Conservation (phyloP, 30 jellyfish, hydroid and myxozoan genomes). For the Turritopsis dohrnii region DNA sequence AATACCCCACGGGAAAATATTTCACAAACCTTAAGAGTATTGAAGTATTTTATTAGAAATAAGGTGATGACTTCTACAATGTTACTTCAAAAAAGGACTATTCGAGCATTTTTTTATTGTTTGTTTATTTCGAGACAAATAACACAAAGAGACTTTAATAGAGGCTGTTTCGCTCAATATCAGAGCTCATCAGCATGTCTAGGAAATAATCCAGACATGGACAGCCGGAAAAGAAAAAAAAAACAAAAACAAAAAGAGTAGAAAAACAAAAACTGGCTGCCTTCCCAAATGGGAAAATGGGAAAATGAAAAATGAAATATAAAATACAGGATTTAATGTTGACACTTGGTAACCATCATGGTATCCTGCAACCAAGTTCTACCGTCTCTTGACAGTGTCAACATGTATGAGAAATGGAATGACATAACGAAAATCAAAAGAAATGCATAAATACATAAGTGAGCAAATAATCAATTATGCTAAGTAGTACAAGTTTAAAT, state of each 20-base stretch:
- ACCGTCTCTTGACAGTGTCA: neutral
- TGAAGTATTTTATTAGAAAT: no score
- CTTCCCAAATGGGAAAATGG: neutral
- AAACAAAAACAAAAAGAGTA: neutral
- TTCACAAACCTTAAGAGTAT: no score
- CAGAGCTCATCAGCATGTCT: neutral
- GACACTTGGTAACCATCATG: neutral
- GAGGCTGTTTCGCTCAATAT: no score
- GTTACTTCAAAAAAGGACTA: no score
- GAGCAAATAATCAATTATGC: neutral
- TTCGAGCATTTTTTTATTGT: no score
- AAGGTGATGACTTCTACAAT: no score
- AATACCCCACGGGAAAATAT: no score
- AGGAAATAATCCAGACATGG: neutral
- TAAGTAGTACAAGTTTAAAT: neutral
- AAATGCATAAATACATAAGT: neutral
- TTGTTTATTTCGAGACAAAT: no score
- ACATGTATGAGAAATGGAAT: neutral
- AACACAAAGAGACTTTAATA: no score
- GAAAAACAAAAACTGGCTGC: neutral
- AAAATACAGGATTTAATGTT: neutral
- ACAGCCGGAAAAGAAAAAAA: neutral
- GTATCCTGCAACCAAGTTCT: neutral
- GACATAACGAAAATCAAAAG: neutral
- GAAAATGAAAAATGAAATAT: no score